Evolutionary conservation across 2,888 invertebrate species (phyloP).

Genomic region (Eupelmus urozonus): DNA sequence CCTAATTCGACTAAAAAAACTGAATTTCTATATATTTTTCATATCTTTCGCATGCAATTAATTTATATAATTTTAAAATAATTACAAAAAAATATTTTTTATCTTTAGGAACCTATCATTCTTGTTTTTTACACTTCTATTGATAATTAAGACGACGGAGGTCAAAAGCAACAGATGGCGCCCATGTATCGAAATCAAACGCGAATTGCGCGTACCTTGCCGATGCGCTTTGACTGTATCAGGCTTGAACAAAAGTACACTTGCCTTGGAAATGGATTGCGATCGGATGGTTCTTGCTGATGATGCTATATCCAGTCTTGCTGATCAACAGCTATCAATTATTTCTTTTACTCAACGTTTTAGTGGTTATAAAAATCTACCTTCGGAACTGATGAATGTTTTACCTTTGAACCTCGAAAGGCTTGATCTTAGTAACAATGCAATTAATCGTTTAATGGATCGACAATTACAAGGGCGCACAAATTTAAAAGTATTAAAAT

Average conservation of each 20-base stretch:
- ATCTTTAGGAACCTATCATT: conserved; percentile 36
- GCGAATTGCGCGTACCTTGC: conserved; percentile 88
- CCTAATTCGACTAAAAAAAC: too few relatives aligned
- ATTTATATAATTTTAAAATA: too few relatives aligned
- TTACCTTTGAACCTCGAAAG: conserved; percentile 84
- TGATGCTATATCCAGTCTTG: conserved; percentile 87
- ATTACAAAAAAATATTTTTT: not conserved
- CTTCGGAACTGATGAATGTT: conserved; percentile 75
- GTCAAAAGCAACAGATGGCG: conserved; percentile 79
- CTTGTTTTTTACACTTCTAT: conserved; percentile 59
- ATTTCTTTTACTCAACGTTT: conserved; percentile 88
- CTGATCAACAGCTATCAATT: conserved; percentile 87
- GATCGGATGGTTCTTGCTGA: conserved; percentile 89
- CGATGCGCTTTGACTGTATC: conserved; percentile 75
- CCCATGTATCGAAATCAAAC: conserved; percentile 88
- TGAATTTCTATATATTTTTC: too few relatives aligned
- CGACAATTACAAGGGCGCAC: conserved; percentile 83
- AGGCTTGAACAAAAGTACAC: conserved; percentile 73
- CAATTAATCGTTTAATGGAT: conserved; percentile 88
- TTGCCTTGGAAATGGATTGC: conserved; percentile 87
- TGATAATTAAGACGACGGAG: conserved; percentile 60
- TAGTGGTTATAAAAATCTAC: conserved; percentile 89
- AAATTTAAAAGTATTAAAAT: conserved; percentile 84
- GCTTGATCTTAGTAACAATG: conserved; percentile 90
- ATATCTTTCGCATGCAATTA: too few relatives aligned